A percentile compares a stretch with the other conserved stretches of the same genome.
Conservation (phyloP, 2,113 vertebrate genomes). For the Parus major region DNA sequence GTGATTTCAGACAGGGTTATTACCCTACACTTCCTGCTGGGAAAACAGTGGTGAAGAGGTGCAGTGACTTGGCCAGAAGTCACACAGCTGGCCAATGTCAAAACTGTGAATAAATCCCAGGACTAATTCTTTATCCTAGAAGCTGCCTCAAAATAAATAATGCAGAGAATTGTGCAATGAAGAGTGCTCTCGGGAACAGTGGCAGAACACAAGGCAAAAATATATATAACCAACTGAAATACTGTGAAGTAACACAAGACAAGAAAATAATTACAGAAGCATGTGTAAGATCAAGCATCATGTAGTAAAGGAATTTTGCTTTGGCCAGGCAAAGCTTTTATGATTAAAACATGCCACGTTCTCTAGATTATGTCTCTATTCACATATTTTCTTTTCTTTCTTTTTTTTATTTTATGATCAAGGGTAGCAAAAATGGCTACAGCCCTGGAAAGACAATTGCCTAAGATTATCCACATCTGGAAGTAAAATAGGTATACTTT, state of each 20-base stretch:
- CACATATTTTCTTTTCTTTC: neutral
- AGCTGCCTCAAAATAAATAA: slow-evolving; percentile 32
- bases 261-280: neutral
- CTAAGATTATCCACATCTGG: neutral
- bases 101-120: slow-evolving; percentile 35
- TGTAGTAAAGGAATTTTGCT: neutral
- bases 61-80: neutral
- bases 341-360: neutral
- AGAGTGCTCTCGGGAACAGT: neutral
- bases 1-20: neutral
- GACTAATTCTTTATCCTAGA: slow-evolving; percentile 39
- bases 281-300: neutral
- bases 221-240: neutral
- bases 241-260: neutral
- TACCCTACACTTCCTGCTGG: neutral
- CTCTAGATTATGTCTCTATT: neutral
- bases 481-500: neutral
- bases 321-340: neutral
- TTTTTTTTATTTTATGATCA: neutral
- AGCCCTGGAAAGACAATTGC: neutral
- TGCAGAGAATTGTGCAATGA: slow-evolving; percentile 22
- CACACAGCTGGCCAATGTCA: slow-evolving; percentile 9
- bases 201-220: neutral
- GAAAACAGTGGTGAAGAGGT: neutral
- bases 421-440: neutral